Base-by-base conservation (phyloP, 2,113 vertebrate genomes). In the Dicrurus megarhynchus region DNA sequence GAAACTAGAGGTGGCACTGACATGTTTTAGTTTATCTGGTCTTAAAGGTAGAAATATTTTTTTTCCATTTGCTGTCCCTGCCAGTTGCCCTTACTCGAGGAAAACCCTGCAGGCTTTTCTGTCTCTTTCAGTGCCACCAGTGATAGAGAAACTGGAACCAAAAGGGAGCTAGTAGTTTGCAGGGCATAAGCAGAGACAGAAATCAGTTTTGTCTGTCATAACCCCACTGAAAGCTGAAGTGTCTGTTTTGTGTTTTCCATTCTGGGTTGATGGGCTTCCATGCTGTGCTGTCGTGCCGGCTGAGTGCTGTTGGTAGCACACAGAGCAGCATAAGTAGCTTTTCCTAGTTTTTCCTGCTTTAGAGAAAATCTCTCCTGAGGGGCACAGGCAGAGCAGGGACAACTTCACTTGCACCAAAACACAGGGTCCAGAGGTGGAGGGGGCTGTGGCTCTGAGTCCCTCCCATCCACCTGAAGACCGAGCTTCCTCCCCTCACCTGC, bases 391-490 rank as follows among this genome's bases (percentile, higher is more conserved):
- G 63, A 60, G 42, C 65, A 93, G 33, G 68, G 18, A 11, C 3
- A 3, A 13, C 12, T 76, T 53, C 16, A 19, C 44, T 24, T 77
- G 41, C 33, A 49, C n/a, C 18, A 14, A 60, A 65, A 37, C 18
- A 21, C 0, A 21, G 65, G 37, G 32, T 16, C 14, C 1, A 3
- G 53, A 77, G 50, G 4, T 49, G 75, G 37, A 76, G 41, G 3
- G 16, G 12, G 22, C 50, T 89, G 47, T 76, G 61, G 16, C 32
- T 89, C 47, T 3, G 7, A 60, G 74, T 56, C 9, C 12, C 26
- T 78, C 35, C 28, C 15, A 28, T 15, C 16, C 0, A 2, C 30
- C 13, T 4, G 0, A 35, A 75, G 61, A 3, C 16, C 13, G n/a
- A 49, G 1, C 46, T 55, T 80, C 42, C 13, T 83, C 41, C 18